Conservation (phyloP, 2,888 invertebrate genomes). For the Latrodectus hesperus region DNA sequence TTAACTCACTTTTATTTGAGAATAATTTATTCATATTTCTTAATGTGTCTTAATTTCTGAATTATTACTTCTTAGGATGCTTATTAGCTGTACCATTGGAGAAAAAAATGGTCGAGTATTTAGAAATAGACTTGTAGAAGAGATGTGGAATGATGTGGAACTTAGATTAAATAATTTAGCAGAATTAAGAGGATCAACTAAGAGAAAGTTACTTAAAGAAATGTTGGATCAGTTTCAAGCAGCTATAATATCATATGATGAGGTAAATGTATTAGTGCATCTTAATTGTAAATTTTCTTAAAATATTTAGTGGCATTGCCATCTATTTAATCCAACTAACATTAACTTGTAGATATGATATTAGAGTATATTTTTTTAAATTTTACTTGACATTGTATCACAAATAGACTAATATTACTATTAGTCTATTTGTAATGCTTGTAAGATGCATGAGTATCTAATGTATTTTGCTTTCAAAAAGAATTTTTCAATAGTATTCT, state of each 20-base stretch:
- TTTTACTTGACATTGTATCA: no score
- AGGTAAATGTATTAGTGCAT: neutral
- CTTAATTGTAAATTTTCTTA: neutral
- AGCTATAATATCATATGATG: neutral
- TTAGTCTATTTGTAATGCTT: no score
- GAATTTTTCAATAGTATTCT: no score
- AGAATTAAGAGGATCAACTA: neutral
- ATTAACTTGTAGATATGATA: neutral
- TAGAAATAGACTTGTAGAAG: neutral
- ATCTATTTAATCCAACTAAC: neutral
- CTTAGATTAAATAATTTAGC: neutral
- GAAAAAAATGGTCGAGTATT: neutral
- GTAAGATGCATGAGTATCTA: no score
- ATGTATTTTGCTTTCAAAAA: no score
- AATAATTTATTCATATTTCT: neutral
- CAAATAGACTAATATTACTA: no score
- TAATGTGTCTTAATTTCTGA: neutral
- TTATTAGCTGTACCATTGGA: neutral
- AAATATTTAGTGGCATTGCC: neutral
- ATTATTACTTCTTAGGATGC: neutral
- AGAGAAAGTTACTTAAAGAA: neutral
- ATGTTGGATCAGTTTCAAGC: neutral
- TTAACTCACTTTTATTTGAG: neutral
- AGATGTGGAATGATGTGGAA: neutral
- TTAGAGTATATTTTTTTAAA: neutral